Base-by-base conservation (phyloP, 2,888 invertebrate species). In the Chloroclystis v-ata region DNA sequence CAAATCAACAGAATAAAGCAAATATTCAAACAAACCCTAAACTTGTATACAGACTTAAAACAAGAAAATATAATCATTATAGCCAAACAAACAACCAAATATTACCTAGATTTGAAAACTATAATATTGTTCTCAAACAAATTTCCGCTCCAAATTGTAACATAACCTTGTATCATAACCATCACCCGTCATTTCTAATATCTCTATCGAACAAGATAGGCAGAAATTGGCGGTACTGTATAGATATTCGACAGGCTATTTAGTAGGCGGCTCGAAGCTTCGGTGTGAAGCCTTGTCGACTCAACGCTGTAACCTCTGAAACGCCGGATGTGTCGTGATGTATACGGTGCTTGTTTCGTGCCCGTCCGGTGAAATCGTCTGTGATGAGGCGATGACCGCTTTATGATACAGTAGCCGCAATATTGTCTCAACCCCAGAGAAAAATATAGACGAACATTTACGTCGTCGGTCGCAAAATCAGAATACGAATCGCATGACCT, bases 291-390 rank as follows among this genome's bases (percentile, higher is more conserved):
- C 43, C 54, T 39, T 49, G 56, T 49, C 50, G 50, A 54, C 49
- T 55, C 54, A 51, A 43, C 49, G 54, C 48, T 50, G 49, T 56
- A 54, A 43, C 47, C 60, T 60, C 52, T 60, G 58, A 53, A 44
- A 50, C 47, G 57, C 60, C 63, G 63, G 63, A 63, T 52, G 52
- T 42, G 42, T 41, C 41, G 28, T 60, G 58, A 63, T 63, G 57
- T 63, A 63, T 63, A 54, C 54, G 48, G 52, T 51, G 43, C 40
- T 33, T 37, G 41, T 12, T 44, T 40, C 54, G 49, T 52, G 50
- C 41, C 37, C 32, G 37, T 39, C 45, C 48, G 30, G 49, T 43
- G 52, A 55, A 55, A 57, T 57, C 41, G 51, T 24, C 52, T 52
- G 43, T 49, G 49, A 55, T 53, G 55, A 51, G 47, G 28, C 47